phyloP scores from a whole-genome alignment of 2,888 invertebrate species.

The Andrena marginata region DNA sequence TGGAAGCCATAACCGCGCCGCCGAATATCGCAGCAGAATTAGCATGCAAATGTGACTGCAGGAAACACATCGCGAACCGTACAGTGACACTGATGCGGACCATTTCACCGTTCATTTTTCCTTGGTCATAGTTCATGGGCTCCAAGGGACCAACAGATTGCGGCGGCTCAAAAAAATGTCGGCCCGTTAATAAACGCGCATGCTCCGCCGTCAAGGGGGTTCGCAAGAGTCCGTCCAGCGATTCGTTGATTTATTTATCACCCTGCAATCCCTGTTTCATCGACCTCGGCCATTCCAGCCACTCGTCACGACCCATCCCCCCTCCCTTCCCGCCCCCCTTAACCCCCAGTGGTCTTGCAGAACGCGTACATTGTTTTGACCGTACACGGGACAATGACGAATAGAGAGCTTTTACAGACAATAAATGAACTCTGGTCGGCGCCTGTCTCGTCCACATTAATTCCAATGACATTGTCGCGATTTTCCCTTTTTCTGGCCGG shows the following conservation, averaged over 20 bases:
- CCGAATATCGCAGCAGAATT: slow-evolving; percentile 6
- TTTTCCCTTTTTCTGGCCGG: slow-evolving; percentile 5
- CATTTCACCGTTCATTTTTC: slow-evolving; percentile 20
- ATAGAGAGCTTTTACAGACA: slow-evolving; percentile 65
- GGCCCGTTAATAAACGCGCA: slow-evolving; percentile 44
- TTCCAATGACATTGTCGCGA: slow-evolving; percentile 41
- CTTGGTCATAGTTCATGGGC: slow-evolving; percentile 17
- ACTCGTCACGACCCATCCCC: slow-evolving; percentile 20
- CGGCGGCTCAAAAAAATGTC: slow-evolving; percentile 14
- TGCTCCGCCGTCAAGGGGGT: slow-evolving; percentile 18
- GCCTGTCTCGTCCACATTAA: slow-evolving; percentile 55
- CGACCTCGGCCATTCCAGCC: slow-evolving; percentile 17
- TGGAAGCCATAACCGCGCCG: no score
- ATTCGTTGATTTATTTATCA: slow-evolving; percentile 64
- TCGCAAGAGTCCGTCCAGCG: slow-evolving; percentile 31
- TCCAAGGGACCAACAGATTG: slow-evolving; percentile 28
- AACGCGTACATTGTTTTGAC: slow-evolving; percentile 60
- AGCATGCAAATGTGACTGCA: slow-evolving; percentile 13
- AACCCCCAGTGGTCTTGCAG: slow-evolving; percentile 33
- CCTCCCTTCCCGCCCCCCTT: no score
- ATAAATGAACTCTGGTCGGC: slow-evolving; percentile 64
- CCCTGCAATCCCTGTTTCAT: slow-evolving; percentile 31
- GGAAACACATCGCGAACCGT: neutral
- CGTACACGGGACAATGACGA: slow-evolving; percentile 65
- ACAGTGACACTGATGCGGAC: neutral